Base-by-base conservation (phyloP, 2,888 invertebrate species). In the Chaetogeoica ovagalla region DNA sequence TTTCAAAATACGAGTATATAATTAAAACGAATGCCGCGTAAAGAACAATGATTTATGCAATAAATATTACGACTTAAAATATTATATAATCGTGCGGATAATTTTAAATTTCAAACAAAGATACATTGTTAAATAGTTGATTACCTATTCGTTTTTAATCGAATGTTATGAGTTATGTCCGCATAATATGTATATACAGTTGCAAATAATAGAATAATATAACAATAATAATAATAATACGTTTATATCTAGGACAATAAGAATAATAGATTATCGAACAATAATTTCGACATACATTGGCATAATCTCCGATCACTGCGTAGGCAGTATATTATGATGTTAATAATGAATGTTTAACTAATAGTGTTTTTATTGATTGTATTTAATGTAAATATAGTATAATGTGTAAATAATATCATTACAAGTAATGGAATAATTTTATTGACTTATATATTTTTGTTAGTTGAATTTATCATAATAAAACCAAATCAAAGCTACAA, bases 141-240 rank as follows among this genome's bases (percentile, higher is more conserved):
- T 48, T 13, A 48, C 3, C 15, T 30, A 30, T 30, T 2, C 48
- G 48, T 48, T 48, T 43, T 48, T 48, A 15, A 11, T 48, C 48
- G 48, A 11, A 15, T 13, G 48, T 48, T 48, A 48, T 13, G 48
- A 48, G 15, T 48, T 48, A 48, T 13, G 48, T 13, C 15, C 43
- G 43, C 15, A 52, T 55, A 55, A 19, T 19, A 7, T 19, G 3
- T 19, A 7, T 19, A 55, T 55, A 19, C 4, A 15, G 11, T 43
- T 66, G 7, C 15, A 1, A 52, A n/a, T n/a, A 52, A 52, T 11
- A 15, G 21, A 59, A 59, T 39, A 70, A 70, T 37, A 52, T 37
- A 63, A 63, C 52, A 73, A 73, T 63, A 55, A 55, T 73, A 55
- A 69, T 69, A 73, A 73, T 63, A 52, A 52, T 17, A 63, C 43